These are phyloP conservation scores for Ctenosaura bakeri DNA, from an alignment of 2,797 vertebrate genomes.

Conservation along the genomic window DNA sequence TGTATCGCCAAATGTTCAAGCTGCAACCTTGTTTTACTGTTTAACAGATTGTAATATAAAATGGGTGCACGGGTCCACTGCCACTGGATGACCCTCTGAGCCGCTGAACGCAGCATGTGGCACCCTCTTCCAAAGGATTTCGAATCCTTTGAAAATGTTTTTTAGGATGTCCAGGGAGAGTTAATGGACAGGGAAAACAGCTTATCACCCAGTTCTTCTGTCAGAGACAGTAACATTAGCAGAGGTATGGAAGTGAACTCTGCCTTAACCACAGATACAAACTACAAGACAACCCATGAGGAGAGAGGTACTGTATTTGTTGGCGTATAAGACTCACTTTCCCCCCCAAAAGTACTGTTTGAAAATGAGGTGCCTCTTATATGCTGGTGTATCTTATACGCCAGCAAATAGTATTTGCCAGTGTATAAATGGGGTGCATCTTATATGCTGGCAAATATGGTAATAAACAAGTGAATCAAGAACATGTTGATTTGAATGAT, in stretches of 20 bases:
- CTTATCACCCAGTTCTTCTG: background rate
- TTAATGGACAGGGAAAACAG: background rate
- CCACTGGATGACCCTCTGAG: too few species aligned
- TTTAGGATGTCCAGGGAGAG: background rate
- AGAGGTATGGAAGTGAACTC: background rate
- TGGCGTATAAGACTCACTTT: too few species aligned
- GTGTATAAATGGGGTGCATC: too few species aligned
- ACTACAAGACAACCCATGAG: background rate
- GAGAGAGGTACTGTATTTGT: background rate
- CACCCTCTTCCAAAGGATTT: background rate
- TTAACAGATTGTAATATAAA: background rate
- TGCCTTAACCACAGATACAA: background rate
- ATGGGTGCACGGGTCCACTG: background rate
- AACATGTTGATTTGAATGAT: background rate
- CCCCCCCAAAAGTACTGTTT: too few species aligned
- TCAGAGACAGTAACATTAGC: background rate
- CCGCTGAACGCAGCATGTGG: too few species aligned
- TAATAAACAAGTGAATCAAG: background rate
- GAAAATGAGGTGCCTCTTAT: too few species aligned
- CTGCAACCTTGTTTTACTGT: background rate
- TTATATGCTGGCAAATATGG: too few species aligned
- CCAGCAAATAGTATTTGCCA: too few species aligned
- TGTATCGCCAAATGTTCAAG: background rate
- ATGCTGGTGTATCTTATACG: too few species aligned
- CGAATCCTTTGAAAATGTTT: background rate